Percentiles rank a stretch among this genome's conserved stretches.
These are phyloP conservation scores for Muschampia plurimacula DNA, from an alignment of 2,888 invertebrate genomes.

Conservation along the genomic window DNA sequence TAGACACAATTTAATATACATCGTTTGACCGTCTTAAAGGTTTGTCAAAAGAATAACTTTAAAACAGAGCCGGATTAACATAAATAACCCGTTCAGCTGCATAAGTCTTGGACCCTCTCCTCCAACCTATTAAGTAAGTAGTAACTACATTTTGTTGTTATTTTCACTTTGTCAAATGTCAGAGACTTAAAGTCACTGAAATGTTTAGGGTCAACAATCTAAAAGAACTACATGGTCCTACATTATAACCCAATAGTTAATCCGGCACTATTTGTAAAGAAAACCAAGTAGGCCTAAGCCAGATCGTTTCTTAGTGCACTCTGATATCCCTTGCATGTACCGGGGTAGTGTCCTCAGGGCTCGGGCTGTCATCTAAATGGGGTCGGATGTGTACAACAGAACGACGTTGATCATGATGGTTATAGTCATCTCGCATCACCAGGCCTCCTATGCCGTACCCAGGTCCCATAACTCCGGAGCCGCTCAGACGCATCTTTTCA, in stretches of 20 bases:
- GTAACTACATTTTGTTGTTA: background rate
- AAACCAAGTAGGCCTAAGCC: background rate
- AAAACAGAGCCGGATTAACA: constrained; percentile 19
- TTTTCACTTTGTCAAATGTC: background rate
- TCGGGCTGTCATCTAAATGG: constrained; percentile 88
- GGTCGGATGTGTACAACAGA: constrained; percentile 88
- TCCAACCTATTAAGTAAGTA: background rate
- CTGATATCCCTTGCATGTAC: constrained; percentile 86
- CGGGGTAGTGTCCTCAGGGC: constrained; percentile 89
- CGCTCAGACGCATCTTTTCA: constrained; percentile 88
- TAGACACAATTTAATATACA: constrained; percentile 15
- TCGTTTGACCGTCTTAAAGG: background rate
- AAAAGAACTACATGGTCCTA: background rate
- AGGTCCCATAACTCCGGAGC: constrained; percentile 77
- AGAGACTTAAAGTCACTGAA: background rate
- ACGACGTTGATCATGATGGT: constrained; percentile 83
- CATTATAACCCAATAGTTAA: constrained; percentile 1
- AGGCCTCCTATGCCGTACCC: constrained; percentile 79
- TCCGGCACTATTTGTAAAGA: constrained; percentile 18
- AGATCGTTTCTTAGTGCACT: constrained; percentile 70
- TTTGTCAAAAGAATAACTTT: constrained; percentile 1
- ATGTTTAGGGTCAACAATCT: background rate
- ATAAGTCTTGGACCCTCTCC: constrained; percentile 13
- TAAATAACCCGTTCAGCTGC: background rate
- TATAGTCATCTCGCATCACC: constrained; percentile 78